Base-by-base conservation (phyloP, 2,888 invertebrate species). In the Tetranychus piercei region DNA sequence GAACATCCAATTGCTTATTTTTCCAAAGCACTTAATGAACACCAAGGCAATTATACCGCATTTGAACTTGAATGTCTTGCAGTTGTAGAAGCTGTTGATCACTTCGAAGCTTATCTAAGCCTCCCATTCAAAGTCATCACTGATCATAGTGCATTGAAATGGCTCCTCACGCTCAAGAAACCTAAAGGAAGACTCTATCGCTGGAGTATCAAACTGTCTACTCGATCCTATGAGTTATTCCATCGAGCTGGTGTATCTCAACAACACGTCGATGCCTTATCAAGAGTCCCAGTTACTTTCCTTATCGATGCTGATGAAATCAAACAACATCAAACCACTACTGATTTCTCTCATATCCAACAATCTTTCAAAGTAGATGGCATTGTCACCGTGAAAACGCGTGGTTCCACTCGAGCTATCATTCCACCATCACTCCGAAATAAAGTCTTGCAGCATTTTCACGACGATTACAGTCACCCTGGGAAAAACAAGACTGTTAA, bases 41-140 rank as follows among this genome's bases (percentile, higher is more conserved):
- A 69, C 11, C 6, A 70, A 73, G 9, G 3, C 11, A 75, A 75
- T n/a, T 75, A 75, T 20, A 18, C 18, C 7, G n/a, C 55, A 6
- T 22, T 67, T 45, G 75, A 75, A 22, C 34, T 73, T 1, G 75
- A 75, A 65, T 73, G 69, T 8, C 23, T 73, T 1, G 73, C 75
- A 18, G 23, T 75, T 1, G 34, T 75, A 1, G 73, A 74, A 6
- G 23, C 73, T 6, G 44, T 75, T n/a, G 67, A 67, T 9, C 72
- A 75, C 22, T 75, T 69, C 70, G 74, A 74, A 15, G 70, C 64
- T 45, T 74, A 75, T 22, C 43, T 75, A 8, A 69, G 72, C 2
- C 34, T 34, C 4, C 23, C 64, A 18, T 74, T 75, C 23, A 11
- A 45, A 1, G 66, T 75, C 1, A 20, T 64, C 15, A 44, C 74